phyloP scores from a whole-genome alignment of 2,888 invertebrate species.

The Tubulanus polymorphus region DNA sequence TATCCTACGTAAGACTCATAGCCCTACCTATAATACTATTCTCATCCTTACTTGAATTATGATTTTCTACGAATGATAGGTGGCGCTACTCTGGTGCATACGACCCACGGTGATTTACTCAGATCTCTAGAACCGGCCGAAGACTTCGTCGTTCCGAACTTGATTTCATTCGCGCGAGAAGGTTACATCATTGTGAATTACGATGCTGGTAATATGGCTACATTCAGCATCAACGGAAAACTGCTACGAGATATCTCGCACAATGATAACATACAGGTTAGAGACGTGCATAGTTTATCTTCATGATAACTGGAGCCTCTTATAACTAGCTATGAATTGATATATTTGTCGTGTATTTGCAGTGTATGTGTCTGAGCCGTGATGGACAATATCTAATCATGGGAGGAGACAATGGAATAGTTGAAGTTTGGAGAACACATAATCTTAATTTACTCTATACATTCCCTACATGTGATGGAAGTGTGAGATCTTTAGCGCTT shows the following conservation, averaged over 20 bases:
- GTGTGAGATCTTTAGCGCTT: slow-evolving; percentile 88
- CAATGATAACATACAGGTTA: slow-evolving; percentile 89
- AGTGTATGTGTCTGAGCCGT: slow-evolving; percentile 75
- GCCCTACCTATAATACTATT: too few relatives aligned
- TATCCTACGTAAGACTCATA: too few relatives aligned
- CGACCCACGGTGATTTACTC: slow-evolving; percentile 93
- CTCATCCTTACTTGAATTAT: too few relatives aligned
- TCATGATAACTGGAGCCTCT: too few relatives aligned
- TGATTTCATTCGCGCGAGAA: slow-evolving; percentile 91
- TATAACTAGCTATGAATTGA: too few relatives aligned
- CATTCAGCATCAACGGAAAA: slow-evolving; percentile 91
- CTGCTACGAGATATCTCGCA: slow-evolving; percentile 84
- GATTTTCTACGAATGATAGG: slow-evolving; percentile 59
- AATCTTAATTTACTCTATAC: slow-evolving; percentile 95
- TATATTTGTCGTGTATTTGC: too few relatives aligned
- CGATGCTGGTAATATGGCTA: slow-evolving; percentile 83
- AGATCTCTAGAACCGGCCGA: slow-evolving; percentile 79
- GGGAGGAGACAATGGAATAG: slow-evolving; percentile 93
- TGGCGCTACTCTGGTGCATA: slow-evolving; percentile 95
- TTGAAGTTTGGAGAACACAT: slow-evolving; percentile 97
- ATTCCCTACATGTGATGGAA: slow-evolving; percentile 94
- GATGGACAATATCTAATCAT: slow-evolving; percentile 99
- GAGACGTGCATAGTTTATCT: slow-evolving; percentile 14
- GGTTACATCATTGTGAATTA: slow-evolving; percentile 94
- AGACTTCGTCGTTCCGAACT: slow-evolving; percentile 62